Conservation (phyloP, 2,113 vertebrate genomes). For the Alexandromys fortis region DNA sequence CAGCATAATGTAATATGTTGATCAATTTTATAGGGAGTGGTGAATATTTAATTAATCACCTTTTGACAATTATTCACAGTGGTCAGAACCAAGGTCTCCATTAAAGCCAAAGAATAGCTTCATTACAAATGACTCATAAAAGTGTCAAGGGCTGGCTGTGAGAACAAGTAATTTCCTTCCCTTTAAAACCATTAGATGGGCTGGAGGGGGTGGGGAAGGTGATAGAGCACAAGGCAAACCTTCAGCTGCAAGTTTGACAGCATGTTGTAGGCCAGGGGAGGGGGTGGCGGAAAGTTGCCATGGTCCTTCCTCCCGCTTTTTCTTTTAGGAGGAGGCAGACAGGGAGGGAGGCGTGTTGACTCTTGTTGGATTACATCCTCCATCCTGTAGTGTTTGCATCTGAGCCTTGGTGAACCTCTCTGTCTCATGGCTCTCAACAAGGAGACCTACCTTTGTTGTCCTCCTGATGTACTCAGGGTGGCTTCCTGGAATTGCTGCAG, state of each 20-base stretch:
- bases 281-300: not conserved
- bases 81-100: constrained; percentile 90
- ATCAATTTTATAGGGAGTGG: constrained; percentile 88
- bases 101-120: constrained; percentile 90
- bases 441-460: not conserved
- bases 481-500: rapidly evolving
- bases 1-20: constrained; percentile 88
- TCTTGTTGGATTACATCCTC: constrained; percentile 15
- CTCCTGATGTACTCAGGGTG: rapidly evolving
- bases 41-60: constrained; percentile 93
- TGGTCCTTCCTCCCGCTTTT: constrained; percentile 46
- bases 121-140: constrained; percentile 92
- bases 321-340: constrained; percentile 57
- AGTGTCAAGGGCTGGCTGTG: constrained; percentile 88
- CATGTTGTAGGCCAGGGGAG: constrained; percentile 70
- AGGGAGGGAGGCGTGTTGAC: constrained; percentile 4
- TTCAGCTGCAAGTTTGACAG: constrained; percentile 84
- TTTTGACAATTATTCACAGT: constrained; percentile 90
- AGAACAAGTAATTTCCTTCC: constrained; percentile 90
- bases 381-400: not conserved
- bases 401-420: not conserved
- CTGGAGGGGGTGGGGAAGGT: constrained; percentile 84
- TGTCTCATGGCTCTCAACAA: not conserved
- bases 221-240: constrained; percentile 85
- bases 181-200: constrained; percentile 87